These are phyloP conservation scores for Catocala sponsa DNA, from an alignment of 2,888 invertebrate genomes.

Conservation along the genomic window DNA sequence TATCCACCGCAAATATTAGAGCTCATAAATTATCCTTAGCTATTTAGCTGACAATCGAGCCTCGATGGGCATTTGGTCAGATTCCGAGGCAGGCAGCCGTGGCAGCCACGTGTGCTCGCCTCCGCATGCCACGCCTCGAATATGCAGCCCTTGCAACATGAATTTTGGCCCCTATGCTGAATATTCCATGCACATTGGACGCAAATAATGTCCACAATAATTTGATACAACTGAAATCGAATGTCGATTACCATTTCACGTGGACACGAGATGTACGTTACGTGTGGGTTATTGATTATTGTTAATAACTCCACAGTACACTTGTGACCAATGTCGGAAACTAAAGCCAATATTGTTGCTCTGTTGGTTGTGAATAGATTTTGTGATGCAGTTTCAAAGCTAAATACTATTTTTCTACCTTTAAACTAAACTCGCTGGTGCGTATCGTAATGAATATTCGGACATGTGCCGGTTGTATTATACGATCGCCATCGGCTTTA, in stretches of 20 bases:
- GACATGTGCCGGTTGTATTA: no score
- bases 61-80: constrained; percentile 86
- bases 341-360: no score
- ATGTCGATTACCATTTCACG: constrained; percentile 63
- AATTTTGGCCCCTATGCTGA: constrained; percentile 82
- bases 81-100: constrained; percentile 81
- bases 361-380: no score
- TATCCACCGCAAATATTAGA: constrained; percentile 63
- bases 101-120: constrained; percentile 84
- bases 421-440: no score
- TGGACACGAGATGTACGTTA: constrained; percentile 44
- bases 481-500: no score
- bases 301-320: constrained; percentile 46
- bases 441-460: no score
- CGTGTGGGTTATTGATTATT: constrained; percentile 55
- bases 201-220: constrained; percentile 76
- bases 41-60: constrained; percentile 83
- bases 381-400: constrained; percentile 9
- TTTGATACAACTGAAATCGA: constrained; percentile 66
- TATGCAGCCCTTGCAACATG: constrained; percentile 81
- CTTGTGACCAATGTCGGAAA: constrained; percentile 10
- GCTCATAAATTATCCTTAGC: constrained; percentile 82
- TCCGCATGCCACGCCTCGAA: constrained; percentile 81
- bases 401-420: neutral
- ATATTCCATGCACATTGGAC: constrained; percentile 80